phyloP scores from a whole-genome alignment of 2,113 vertebrate genomes.

The Cygnus atratus region DNA sequence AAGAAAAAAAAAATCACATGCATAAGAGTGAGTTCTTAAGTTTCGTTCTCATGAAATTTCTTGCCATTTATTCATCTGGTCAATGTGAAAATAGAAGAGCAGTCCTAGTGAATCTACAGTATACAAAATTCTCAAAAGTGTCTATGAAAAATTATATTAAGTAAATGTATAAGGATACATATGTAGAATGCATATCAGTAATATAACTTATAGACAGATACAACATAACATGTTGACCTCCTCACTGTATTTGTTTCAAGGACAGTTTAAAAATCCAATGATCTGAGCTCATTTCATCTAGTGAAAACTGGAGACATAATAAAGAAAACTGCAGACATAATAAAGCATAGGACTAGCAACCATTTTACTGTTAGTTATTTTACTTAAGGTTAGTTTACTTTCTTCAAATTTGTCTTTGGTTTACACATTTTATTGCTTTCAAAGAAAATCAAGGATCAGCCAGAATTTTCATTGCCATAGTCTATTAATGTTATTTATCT shows the following conservation, averaged over 20 bases:
- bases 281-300: background rate
- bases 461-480: background rate
- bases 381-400: background rate
- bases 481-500: background rate
- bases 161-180: background rate
- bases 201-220: background rate
- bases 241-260: background rate
- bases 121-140: background rate
- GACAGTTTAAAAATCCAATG: background rate
- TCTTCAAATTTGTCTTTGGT: background rate
- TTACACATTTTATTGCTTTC: background rate
- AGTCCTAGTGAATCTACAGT: background rate
- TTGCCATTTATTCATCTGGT: background rate
- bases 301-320: background rate
- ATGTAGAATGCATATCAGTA: background rate
- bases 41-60: background rate
- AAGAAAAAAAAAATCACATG: background rate
- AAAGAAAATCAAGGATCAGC: slow-evolving; percentile 8
- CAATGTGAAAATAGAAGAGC: background rate
- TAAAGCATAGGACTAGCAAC: background rate
- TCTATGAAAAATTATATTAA: background rate
- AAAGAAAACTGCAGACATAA: slow-evolving; percentile 2
- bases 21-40: background rate
- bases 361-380: background rate
- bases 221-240: background rate